These are phyloP conservation scores for Diarsia mendica DNA, from an alignment of 2,888 invertebrate genomes.

Conservation along the genomic window DNA sequence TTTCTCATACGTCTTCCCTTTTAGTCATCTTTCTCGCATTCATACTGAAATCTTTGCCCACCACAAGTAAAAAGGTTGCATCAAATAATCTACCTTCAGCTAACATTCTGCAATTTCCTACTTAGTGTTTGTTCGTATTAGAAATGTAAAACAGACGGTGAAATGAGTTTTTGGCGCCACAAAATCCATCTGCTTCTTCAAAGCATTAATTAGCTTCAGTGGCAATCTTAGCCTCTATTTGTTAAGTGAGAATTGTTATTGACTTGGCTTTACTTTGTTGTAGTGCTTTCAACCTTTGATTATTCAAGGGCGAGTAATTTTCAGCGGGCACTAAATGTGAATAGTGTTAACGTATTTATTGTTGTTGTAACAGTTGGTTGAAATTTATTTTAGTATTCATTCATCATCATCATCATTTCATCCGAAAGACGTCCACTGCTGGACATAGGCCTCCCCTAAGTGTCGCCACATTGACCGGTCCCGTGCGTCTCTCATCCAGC, in stretches of 20 bases:
- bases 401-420: too few relatives aligned
- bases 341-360: background rate
- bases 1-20: too few relatives aligned
- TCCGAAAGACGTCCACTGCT: too few relatives aligned
- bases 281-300: conserved; percentile 47
- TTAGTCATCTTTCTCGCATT: too few relatives aligned
- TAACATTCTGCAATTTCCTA: background rate
- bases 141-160: conserved; percentile 84
- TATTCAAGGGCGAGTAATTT: conserved; percentile 38
- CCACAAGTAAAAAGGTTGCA: background rate
- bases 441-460: too few relatives aligned
- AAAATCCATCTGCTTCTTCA: conserved; percentile 73
- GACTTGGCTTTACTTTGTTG: conserved; percentile 53
- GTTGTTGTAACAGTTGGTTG: too few relatives aligned
- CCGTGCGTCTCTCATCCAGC: too few relatives aligned
- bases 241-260: conserved; percentile 63
- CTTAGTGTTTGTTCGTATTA: conserved; percentile 69
- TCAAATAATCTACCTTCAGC: background rate
- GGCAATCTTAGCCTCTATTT: conserved; percentile 68
- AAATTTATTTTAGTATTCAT: too few relatives aligned
- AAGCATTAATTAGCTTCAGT: conserved; percentile 75
- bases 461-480: too few relatives aligned
- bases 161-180: conserved; percentile 81
- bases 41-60: too few relatives aligned
- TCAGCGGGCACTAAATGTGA: background rate